phyloP scores from a whole-genome alignment of 2,888 invertebrate genomes.

The Drosophila percnosoma region DNA sequence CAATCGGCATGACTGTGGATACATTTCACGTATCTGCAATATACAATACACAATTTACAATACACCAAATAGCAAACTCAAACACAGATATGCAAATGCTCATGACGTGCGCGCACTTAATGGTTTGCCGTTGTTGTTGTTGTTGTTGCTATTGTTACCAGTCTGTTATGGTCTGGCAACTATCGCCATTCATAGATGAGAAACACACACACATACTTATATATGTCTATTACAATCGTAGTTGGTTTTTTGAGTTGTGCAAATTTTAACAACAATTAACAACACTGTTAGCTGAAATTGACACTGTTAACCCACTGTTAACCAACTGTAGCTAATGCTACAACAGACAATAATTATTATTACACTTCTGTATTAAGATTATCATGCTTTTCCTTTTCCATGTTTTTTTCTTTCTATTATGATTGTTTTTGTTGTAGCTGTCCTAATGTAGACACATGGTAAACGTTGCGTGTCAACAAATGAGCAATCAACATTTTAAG shows the following conservation, averaged over 20 bases:
- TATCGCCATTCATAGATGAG: constrained; percentile 45
- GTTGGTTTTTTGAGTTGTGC: constrained; percentile 42
- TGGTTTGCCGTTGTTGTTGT: constrained; percentile 33
- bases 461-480: constrained; percentile 72
- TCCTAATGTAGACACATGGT: constrained; percentile 51
- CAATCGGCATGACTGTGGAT: constrained; percentile 48
- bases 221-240: constrained; percentile 1
- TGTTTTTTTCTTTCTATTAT: constrained; percentile 20
- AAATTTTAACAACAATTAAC: constrained; percentile 52
- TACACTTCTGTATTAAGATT: background rate
- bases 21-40: constrained; percentile 46
- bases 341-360: background rate
- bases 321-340: background rate
- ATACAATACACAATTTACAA: constrained; percentile 27
- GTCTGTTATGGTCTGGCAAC: constrained; percentile 49
- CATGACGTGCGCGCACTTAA: constrained; percentile 58
- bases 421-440: constrained; percentile 17
- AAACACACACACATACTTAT: background rate
- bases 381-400: background rate
- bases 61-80: constrained; percentile 1
- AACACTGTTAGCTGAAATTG: constrained; percentile 6
- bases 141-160: constrained; percentile 26
- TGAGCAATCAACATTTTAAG: constrained; percentile 67
- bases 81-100: constrained; percentile 60
- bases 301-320: constrained; percentile 25